Percentiles rank a stretch among this genome's conserved stretches.
These are phyloP conservation scores for Pica pica DNA, from an alignment of 2,113 vertebrate genomes.

Conservation along the genomic window DNA sequence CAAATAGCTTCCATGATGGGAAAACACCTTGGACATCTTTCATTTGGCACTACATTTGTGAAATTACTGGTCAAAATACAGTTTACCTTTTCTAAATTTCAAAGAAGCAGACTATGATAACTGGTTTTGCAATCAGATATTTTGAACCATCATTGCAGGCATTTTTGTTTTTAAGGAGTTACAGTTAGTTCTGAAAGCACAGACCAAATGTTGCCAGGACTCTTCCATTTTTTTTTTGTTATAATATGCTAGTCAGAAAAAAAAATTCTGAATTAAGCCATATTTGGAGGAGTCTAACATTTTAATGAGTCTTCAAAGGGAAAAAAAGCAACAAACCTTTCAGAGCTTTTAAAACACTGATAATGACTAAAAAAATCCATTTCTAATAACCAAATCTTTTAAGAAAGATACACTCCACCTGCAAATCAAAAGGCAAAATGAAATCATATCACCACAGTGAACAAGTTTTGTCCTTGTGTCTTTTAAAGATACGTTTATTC, in stretches of 20 bases:
- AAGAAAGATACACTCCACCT: not conserved
- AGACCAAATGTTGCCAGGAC: not conserved
- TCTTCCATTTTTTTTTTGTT: not conserved
- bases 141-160: not conserved
- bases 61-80: not conserved
- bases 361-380: not conserved
- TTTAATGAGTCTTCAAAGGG: not conserved
- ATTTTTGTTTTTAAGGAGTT: not conserved
- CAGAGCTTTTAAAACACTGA: not conserved
- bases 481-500: not conserved
- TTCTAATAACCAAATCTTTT: not conserved
- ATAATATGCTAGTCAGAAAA: not conserved
- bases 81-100: not conserved
- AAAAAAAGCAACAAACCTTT: not conserved
- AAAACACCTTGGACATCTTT: not conserved
- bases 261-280: not conserved
- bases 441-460: not conserved
- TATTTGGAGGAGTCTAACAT: not conserved
- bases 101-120: not conserved
- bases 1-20: not conserved
- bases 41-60: not conserved
- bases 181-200: not conserved
- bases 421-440: not conserved
- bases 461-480: not conserved
- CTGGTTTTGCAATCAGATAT: not conserved